Conservation (phyloP, 2,797 vertebrate genomes). For the Danio aesculapii region DNA sequence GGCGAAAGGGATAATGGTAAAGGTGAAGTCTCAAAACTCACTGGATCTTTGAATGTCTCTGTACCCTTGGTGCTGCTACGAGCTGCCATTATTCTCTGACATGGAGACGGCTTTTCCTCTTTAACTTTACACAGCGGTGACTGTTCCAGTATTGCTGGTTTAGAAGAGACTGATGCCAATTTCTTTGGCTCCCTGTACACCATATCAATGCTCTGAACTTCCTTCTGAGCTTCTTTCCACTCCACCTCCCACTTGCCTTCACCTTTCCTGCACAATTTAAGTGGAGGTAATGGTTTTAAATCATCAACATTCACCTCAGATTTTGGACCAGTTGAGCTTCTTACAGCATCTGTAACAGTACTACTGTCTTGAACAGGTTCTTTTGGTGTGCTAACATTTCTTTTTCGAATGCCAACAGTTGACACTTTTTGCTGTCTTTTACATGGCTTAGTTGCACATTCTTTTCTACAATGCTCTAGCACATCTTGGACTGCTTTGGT, state of each 20-base stretch:
- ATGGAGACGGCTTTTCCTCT: conserved; percentile 66
- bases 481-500: conserved; percentile 66
- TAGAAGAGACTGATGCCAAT: conserved; percentile 50
- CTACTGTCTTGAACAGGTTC: not conserved
- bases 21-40: conserved; percentile 68
- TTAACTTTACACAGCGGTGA: conserved; percentile 67
- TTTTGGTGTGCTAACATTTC: conserved; percentile 21
- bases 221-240: conserved; percentile 59
- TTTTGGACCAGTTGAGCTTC: conserved; percentile 40
- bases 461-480: conserved; percentile 70
- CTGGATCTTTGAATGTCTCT: conserved; percentile 38
- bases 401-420: not conserved
- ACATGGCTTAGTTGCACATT: conserved; percentile 58
- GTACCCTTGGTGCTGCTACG: conserved; percentile 16
- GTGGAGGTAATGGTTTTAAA: conserved; percentile 69
- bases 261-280: conserved; percentile 76
- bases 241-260: conserved; percentile 82
- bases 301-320: conserved; percentile 54
- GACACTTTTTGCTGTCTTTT: conserved; percentile 44
- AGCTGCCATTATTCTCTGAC: conserved; percentile 58
- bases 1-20: conserved; percentile 80
- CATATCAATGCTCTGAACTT: conserved; percentile 31
- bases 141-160: conserved; percentile 59
- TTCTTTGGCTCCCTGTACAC: conserved; percentile 56
- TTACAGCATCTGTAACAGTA: conserved; percentile 2